Percentiles rank a stretch among this genome's conserved stretches.
Conservation (phyloP, 2,797 vertebrate genomes). For the Pampus argenteus region DNA sequence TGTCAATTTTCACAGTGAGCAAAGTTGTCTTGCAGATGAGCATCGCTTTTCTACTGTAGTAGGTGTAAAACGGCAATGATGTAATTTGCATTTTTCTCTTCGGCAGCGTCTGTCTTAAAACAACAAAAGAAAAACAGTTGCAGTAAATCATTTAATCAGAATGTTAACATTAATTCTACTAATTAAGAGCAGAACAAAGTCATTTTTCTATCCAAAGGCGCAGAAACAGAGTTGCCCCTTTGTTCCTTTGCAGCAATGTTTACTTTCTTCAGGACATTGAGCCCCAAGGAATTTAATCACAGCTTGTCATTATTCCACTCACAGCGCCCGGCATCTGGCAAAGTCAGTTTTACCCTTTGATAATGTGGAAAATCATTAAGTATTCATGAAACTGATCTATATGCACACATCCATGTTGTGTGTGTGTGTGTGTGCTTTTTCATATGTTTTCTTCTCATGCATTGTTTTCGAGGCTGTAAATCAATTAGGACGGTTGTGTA, state of each 20-base stretch:
- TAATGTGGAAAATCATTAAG: conserved; percentile 79
- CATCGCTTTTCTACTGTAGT: conserved; percentile 1
- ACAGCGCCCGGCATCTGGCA: conserved; percentile 73
- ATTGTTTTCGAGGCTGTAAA: conserved; percentile 61
- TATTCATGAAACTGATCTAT: conserved; percentile 77
- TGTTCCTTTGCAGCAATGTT: conserved; percentile 63
- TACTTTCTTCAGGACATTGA: conserved; percentile 59
- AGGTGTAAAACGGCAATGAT: conserved; percentile 28
- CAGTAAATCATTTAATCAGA: conserved; percentile 30
- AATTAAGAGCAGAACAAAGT: conserved; percentile 15
- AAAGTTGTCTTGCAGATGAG: conserved; percentile 45
- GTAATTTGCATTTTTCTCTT: conserved; percentile 30
- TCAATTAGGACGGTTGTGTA: conserved; percentile 70
- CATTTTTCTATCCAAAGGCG: conserved; percentile 5
- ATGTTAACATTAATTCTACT: conserved; percentile 28
- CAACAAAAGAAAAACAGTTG: too few relatives aligned
- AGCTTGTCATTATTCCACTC: conserved; percentile 79
- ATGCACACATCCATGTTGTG: conserved; percentile 64
- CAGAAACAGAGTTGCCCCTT: conserved; percentile 39
- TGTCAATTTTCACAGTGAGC: conserved; percentile 56
- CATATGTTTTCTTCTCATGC: conserved; percentile 40
- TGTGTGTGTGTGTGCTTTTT: conserved; percentile 51
- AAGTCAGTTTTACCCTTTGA: conserved; percentile 80
- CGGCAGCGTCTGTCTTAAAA: neutral
- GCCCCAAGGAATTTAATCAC: conserved; percentile 70